Evolutionary conservation across 2,888 invertebrate species (phyloP), one percentile per base, ranked within the genome.

Genomic region (Chrysodeixis includens): DNA sequence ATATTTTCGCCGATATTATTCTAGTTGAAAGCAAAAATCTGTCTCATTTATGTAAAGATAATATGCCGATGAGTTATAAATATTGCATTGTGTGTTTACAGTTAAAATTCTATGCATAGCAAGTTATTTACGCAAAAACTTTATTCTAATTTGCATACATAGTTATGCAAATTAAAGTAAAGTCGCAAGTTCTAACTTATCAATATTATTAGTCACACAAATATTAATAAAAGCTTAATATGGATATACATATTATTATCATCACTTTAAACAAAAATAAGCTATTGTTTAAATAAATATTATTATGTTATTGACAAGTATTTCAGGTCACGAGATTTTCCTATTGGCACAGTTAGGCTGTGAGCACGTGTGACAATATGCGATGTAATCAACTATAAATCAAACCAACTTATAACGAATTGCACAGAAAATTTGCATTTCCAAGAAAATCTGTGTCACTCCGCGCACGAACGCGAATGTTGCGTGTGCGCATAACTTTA

Each of bases 401-500:
- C 46, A 46, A 46, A 20, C 46, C 18, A 49, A 18, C 3, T 20
- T 49, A 49, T 20, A n/a, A 40, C 40, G n/a, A 40, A 40, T 40
- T 40, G 40, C 40, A 40, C 40, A 40, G 40, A 18, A 20, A 49
- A 49, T 49, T 49, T 20, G 46, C 46, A 20, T 49, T 49, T 20
- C 18, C 9, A 49, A 20, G 9, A 20, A 49, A 49, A 49, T 49
- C 46, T 49, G 46, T 49, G 46, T 49, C 46, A 49, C 9, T 49
- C 2, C 20, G 18, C 0, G 20, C 46, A 49, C 46, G 46, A 49
- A 46, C 10, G 3, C 8, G 46, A 49, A 20, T 20, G 9, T 49
- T 49, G 46, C 46, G 46, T 49, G 46, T 20, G 10, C 18, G 46
- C 46, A 49, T 40, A 40, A 40, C n/a, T 49, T 49, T 49, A 20